These are phyloP conservation scores for Mythimna albipuncta DNA, from an alignment of 2,888 invertebrate species.

Conservation along the genomic window DNA sequence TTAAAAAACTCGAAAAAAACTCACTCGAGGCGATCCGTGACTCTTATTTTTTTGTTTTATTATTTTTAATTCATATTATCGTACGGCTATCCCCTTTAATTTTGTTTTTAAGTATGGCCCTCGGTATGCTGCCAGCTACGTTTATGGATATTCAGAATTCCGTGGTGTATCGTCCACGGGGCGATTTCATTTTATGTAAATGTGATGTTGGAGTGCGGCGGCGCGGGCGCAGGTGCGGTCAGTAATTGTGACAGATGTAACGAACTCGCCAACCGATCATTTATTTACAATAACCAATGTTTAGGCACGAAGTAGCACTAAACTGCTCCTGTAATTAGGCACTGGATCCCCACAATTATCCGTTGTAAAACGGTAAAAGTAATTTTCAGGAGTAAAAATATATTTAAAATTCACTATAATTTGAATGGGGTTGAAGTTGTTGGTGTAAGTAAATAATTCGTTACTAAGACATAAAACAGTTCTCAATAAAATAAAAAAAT, in stretches of 20 bases:
- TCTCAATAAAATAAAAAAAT: background rate
- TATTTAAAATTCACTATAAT: conserved; percentile 1
- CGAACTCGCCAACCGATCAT: conserved; percentile 61
- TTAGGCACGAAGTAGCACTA: conserved; percentile 58
- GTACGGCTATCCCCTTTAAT: conserved; percentile 91
- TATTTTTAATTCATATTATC: conserved; percentile 91
- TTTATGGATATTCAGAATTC: conserved; percentile 90
- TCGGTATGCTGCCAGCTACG: conserved; percentile 89
- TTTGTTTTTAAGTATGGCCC: conserved; percentile 91
- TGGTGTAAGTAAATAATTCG: background rate
- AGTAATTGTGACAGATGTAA: conserved; percentile 86
- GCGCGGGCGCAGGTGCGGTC: conserved; percentile 74
- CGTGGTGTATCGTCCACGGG: conserved; percentile 84
- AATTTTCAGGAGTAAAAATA: conserved; percentile 25
- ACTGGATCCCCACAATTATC: conserved; percentile 50
- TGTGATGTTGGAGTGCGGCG: conserved; percentile 70
- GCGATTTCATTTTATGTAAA: conserved; percentile 88
- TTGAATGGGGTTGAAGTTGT: background rate
- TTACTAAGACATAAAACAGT: background rate
- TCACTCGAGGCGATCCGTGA: conserved; percentile 90
- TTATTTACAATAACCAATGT: conserved; percentile 65
- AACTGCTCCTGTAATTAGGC: conserved; percentile 56
- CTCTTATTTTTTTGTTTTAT: conserved; percentile 90
- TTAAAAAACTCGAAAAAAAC: conserved; percentile 86
- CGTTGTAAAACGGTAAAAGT: conserved; percentile 48